Percentiles rank a stretch among this genome's conserved stretches.
Evolutionary conservation across 2,888 invertebrate species (phyloP).

Genomic region (Rhingia rostrata): DNA sequence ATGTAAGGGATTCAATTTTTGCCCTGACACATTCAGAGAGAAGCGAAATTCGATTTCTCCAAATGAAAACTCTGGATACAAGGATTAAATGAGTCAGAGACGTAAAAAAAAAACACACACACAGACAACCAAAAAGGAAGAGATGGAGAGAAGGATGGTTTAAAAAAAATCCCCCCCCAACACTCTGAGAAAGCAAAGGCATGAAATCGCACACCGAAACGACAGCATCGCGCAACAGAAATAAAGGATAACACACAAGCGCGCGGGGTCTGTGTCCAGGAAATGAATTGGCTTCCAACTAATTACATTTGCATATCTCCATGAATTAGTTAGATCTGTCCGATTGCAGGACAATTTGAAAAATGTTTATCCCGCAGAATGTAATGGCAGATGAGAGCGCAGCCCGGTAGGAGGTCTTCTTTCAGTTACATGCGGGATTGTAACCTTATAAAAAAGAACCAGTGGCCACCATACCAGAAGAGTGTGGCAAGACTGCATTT

Average conservation of each 20-base stretch:
- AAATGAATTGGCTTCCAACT: slow-evolving; percentile 79
- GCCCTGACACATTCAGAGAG: slow-evolving; percentile 50
- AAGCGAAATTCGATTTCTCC: slow-evolving; percentile 58
- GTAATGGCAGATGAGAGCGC: slow-evolving; percentile 36
- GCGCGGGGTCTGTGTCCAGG: slow-evolving; percentile 26
- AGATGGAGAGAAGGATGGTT: not conserved
- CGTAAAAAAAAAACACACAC: slow-evolving; percentile 1
- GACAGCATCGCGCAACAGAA: slow-evolving; percentile 18
- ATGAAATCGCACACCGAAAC: slow-evolving; percentile 29
- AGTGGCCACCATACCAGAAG: not conserved
- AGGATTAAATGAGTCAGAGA: slow-evolving; percentile 33
- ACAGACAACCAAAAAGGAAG: not conserved
- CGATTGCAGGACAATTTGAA: slow-evolving; percentile 80
- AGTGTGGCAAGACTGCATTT: slow-evolving; percentile 42
- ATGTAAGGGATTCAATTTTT: slow-evolving; percentile 63
- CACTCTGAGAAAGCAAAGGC: slow-evolving; percentile 31
- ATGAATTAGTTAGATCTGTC: slow-evolving; percentile 75
- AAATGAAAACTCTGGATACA: slow-evolving; percentile 31
- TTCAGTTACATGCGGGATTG: slow-evolving; percentile 5
- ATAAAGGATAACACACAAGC: slow-evolving; percentile 45
- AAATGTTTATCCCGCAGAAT: slow-evolving; percentile 76
- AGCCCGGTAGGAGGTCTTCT: no score
- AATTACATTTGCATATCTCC: slow-evolving; percentile 82
- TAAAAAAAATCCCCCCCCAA: not conserved
- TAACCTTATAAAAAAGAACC: not conserved